Base-by-base conservation (phyloP, 2,797 vertebrate genomes). In the Danio choprae region DNA sequence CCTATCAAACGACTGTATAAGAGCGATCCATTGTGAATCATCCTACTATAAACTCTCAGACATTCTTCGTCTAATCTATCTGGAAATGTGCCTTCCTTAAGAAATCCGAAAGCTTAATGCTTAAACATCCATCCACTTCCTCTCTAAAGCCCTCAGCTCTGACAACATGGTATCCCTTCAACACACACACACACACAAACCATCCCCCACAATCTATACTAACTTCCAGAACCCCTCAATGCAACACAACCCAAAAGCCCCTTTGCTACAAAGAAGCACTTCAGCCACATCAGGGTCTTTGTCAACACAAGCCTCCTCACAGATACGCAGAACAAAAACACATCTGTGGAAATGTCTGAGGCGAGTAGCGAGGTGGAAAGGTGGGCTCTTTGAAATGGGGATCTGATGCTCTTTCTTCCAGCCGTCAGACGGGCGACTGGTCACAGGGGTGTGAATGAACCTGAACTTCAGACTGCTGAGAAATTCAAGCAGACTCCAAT, bases 101-200 rank as follows among this genome's bases (percentile, higher is more conserved):
- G 64, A 55, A 68, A 74, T 65, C 50, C 58, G 48, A 67, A 53
- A 44, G 22, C 75, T 79, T 74, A 77, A 74, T 60, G 16, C 70
- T 41, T 38, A 51, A 77, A 69, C 43, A 85, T 81, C 81, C 65
- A 55, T 71, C 44, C 41, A 86, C 85, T 90, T 90, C 88, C 89
- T 89, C 69, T 79, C 67, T 81, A 48, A 82, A 15, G 58, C 64
- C 60, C 80, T 79, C 55, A 75, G 81, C 83, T 83, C 79, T 79
- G 84, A 89, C 82, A 87, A 73, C 48, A 58, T 51, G 29, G 16
- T 46, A 65, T 50, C 36, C 68, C 62, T 43, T 65, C 40, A 56
- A 63, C 71, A 81, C 69, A 78, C 60, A 41, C 22, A 64, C 79
- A 74, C 70, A 59, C 56, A 56, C 58, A 56, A 58, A 44, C 62